Evolutionary conservation across 1,140 invertebrate genomes (phyloP), one percentile per base, ranked within the genome.

Genomic region (Drosophila albomicans): DNA sequence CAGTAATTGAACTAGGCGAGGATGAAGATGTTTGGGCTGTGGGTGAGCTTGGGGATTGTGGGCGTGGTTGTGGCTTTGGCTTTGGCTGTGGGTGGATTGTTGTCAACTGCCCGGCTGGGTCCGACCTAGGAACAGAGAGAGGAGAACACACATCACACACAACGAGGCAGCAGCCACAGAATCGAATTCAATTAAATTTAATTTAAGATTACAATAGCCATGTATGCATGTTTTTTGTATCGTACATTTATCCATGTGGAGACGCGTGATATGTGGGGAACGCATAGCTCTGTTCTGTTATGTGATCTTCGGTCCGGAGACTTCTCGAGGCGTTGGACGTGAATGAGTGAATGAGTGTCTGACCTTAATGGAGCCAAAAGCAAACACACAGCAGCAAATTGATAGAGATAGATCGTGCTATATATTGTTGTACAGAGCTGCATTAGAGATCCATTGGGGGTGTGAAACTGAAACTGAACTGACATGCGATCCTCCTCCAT

Each of bases 121-220:
- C 41, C 63, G 67, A 79, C 63, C 77, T 82, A 82, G 76, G 76
- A 65, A 48, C 59, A 45, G 45, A 65, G 38, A 32, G 38, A 32
- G 32, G 7, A 8, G 7, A 8, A 32, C 32, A 32, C 64, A 75
- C 45, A 57, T 5, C 48, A 75, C 48, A 75, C 38, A 46, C 8
- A 57, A 25, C 15, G 49, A 38, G 35, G 59, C 62, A 64, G 57
- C 67, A 75, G 11, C 58, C 38, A 70, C 78, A 89, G 75, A 81
- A 87, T 87, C 85, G 85, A 79, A 91, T 91, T 91, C 91, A 91
- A 91, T 91, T 91, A 90, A 91, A 91, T 91, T 91, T 91, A 91
- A 91, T 91, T 91, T 91, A 88, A 91, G 91, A 88, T 88, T 85
- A 81, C 79, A 91, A 77, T 91, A 73, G 75, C n/a, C 5, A 38